Evolutionary conservation across 2,797 vertebrate species (phyloP).

Genomic region (Sebastolobus altivelis): DNA sequence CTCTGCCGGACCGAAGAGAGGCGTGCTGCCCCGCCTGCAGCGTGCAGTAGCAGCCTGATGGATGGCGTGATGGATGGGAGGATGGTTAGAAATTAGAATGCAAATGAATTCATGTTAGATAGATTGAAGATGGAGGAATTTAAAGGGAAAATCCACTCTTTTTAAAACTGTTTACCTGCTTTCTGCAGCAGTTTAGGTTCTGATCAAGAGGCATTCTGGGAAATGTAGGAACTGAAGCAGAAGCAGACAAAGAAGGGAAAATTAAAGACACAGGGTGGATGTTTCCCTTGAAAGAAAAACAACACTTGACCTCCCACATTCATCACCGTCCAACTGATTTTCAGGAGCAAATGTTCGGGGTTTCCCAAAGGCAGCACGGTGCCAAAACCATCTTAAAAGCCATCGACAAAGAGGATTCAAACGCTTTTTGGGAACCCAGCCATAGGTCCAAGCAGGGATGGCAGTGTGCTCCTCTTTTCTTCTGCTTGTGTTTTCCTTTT

Average conservation of each 20-base stretch:
- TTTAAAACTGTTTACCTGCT: slow-evolving; percentile 44
- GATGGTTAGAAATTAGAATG: slow-evolving; percentile 23
- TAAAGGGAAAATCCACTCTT: slow-evolving; percentile 31
- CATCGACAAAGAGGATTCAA: slow-evolving; percentile 64
- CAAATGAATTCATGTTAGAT: slow-evolving; percentile 42
- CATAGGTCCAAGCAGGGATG: slow-evolving; percentile 53
- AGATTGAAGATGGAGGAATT: slow-evolving; percentile 22
- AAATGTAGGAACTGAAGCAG: slow-evolving; percentile 44
- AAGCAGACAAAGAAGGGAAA: slow-evolving; percentile 1
- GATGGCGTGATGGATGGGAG: slow-evolving; percentile 20
- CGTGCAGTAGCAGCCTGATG: slow-evolving; percentile 87
- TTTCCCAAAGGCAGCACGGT: slow-evolving; percentile 69
- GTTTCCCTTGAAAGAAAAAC: slow-evolving; percentile 43
- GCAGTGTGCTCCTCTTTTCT: slow-evolving; percentile 39
- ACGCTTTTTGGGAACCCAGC: slow-evolving; percentile 66
- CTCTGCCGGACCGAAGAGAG: slow-evolving; percentile 93
- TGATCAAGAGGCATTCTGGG: slow-evolving; percentile 38
- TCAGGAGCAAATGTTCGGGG: slow-evolving; percentile 29
- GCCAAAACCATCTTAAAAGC: slow-evolving; percentile 74
- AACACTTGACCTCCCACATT: slow-evolving; percentile 56
- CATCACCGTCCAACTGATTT: slow-evolving; percentile 45
- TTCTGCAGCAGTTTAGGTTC: slow-evolving; percentile 30
- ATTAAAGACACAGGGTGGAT: slow-evolving; percentile 35
- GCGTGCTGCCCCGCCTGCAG: slow-evolving; percentile 94
- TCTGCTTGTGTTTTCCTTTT: slow-evolving; percentile 46